Base-by-base conservation (phyloP, 2,888 invertebrate species). In the Notocelia uddmanniana region DNA sequence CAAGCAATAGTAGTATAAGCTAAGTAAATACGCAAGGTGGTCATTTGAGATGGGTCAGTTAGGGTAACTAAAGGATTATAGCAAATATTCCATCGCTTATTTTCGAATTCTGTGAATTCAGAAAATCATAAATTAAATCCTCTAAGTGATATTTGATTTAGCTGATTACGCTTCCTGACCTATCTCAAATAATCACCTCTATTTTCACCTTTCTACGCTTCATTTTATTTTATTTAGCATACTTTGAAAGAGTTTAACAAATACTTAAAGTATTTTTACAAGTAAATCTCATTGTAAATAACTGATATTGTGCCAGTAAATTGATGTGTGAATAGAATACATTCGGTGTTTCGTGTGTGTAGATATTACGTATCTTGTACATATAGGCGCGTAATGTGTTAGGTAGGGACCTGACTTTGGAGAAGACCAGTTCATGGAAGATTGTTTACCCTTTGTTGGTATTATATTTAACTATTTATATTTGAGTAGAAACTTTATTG, bases 291-390 rank as follows among this genome's bases (percentile, higher is more conserved):
- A 79, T 75, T 92, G 90, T 91, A 91, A 86, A 92, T 92, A 92
- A 86, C 85, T 86, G 86, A 87, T 86, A 84, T 80, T 80, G 81
- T 84, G 83, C 89, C 87, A 88, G 88, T 79, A 84, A 85, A 86
- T 85, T 88, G 91, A 91, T 90, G 92, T 92, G 92, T 92, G 92
- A 86, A 92, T 93, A 93, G 90, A 82, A 86, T 83, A 84, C 75
- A 77, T 81, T 90, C 88, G 83, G 88, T 91, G 92, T 92, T 87
- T 87, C 88, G 92, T 88, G 93, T 90, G 92, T 92, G 92, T 93
- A 92, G 92, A 92, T 92, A 92, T 72, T 62, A 60, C 81, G 80
- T 78, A 86, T 83, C 79, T 76, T 90, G 88, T 88, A 89, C 77
- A 89, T 87, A 89, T 70, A 72, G 72, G 34, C 31, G 54, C 72